Evolutionary conservation across 2,888 invertebrate species (phyloP).

Genomic region (Drosophila phalerata): DNA sequence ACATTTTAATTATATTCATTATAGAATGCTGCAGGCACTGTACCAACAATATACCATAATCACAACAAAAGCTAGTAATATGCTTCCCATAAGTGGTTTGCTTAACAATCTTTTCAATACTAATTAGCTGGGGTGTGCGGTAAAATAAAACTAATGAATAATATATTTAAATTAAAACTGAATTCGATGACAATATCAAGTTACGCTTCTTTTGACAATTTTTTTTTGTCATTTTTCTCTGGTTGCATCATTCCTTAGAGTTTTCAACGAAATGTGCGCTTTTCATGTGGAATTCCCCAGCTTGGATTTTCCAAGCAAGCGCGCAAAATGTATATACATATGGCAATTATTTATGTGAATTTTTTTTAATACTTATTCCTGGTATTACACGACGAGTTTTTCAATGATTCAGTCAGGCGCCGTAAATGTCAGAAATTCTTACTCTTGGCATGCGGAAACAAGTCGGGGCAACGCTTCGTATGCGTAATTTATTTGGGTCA

Average conservation of each 20-base stretch:
- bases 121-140: not conserved
- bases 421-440: slow-evolving; percentile 62
- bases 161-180: not conserved
- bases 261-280: slow-evolving; percentile 5
- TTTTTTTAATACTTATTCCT: slow-evolving; percentile 20
- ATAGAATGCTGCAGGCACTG: not conserved
- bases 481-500: slow-evolving; percentile 61
- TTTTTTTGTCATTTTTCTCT: slow-evolving; percentile 14
- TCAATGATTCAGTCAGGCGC: slow-evolving; percentile 43
- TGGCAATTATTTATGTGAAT: slow-evolving; percentile 52
- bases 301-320: slow-evolving; percentile 39
- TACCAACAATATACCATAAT: not conserved
- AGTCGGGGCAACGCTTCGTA: slow-evolving; percentile 50
- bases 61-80: not conserved
- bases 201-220: not conserved
- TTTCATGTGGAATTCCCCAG: slow-evolving; percentile 35
- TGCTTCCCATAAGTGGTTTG: not conserved
- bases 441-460: slow-evolving; percentile 58
- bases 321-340: slow-evolving; percentile 36
- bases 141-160: not conserved
- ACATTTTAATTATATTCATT: slow-evolving; percentile 12
- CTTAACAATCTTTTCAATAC: not conserved
- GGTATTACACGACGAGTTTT: slow-evolving; percentile 16
- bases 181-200: not conserved
- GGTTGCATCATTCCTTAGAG: slow-evolving; percentile 1